Base-by-base conservation (phyloP, 2,797 vertebrate species). In the Petrocephalus sullivani region DNA sequence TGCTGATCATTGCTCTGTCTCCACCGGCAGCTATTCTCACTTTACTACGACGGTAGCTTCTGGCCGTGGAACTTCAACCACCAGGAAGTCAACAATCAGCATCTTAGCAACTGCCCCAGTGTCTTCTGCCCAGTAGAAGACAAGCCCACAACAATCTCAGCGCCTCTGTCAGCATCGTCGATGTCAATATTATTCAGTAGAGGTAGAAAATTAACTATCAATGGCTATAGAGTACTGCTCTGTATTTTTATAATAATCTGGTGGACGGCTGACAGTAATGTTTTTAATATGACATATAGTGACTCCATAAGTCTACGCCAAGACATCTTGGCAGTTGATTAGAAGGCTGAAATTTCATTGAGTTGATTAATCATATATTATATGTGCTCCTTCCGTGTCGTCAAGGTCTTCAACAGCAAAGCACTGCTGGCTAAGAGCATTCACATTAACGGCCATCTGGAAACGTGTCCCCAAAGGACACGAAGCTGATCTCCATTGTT, bases 281-380 rank as follows among this genome's bases (percentile, higher is more conserved):
- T 21, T 49, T 46, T 41, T 60, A 57, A 46, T 85, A 37, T 71
- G 28, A 37, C 28, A 60, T 51, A 81, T 85, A 87, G 0, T 33
- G 54, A 9, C 88, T 54, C 67, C 83, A 88, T 75, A 89, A 82
- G 92, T 92, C 89, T 92, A 85, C 92, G 91, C 89, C 87, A 71
- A 89, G 81, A 88, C 92, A 90, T 92, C 90, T 93, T 90, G 91
- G 87, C 91, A 89, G 87, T 88, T 92, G 93, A 95, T 95, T 95
- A 94, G 92, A 75, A 12, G 12, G 1, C 87, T 92, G 94, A 94
- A 95, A 95, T 95, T 96, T 95, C 88, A 92, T 91, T 94, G 64
- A 88, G 37, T 82, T 90, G 93, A 93, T 94, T 93, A 90, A 88
- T 71, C 37, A 71, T 71, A 71, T 71, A 71, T 71, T 81, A 81